These are phyloP conservation scores for Camptogramma bilineatum DNA, from an alignment of 2,888 invertebrate species.

Conservation along the genomic window DNA sequence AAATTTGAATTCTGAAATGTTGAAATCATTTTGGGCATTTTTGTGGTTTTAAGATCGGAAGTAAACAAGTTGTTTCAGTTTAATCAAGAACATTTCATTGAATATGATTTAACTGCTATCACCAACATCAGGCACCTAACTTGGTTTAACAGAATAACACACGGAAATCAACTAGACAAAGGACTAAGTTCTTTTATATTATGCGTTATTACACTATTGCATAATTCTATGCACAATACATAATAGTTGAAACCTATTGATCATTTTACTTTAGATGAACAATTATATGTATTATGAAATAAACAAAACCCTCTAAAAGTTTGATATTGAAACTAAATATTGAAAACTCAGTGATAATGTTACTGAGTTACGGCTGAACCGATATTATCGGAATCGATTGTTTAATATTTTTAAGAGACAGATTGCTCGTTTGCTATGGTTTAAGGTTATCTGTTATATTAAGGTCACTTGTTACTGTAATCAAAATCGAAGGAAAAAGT, in stretches of 20 bases:
- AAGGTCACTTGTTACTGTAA: background rate
- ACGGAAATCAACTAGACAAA: too few relatives aligned
- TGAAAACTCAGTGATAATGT: slow-evolving; percentile 16
- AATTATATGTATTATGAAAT: background rate
- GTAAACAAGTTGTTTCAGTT: background rate
- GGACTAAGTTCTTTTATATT: too few relatives aligned
- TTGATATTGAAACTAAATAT: background rate
- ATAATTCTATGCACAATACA: too few relatives aligned
- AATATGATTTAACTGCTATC: too few relatives aligned
- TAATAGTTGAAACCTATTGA: too few relatives aligned
- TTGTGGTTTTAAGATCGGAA: background rate
- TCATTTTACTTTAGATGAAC: too few relatives aligned
- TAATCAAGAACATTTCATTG: background rate
- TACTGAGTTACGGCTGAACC: slow-evolving; percentile 2
- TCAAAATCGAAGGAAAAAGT: background rate
- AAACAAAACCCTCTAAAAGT: background rate
- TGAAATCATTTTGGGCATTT: background rate
- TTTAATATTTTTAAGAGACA: slow-evolving; percentile 20
- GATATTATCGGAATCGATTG: slow-evolving; percentile 18
- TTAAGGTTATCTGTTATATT: background rate
- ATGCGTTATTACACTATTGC: too few relatives aligned
- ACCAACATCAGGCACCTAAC: too few relatives aligned
- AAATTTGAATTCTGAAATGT: slow-evolving; percentile 4
- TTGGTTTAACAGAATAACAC: too few relatives aligned
- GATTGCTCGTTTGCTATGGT: background rate